Evolutionary conservation across 2,888 invertebrate species (phyloP), one percentile per base, ranked within the genome.

Genomic region (Lasioglossum pauxillum): DNA sequence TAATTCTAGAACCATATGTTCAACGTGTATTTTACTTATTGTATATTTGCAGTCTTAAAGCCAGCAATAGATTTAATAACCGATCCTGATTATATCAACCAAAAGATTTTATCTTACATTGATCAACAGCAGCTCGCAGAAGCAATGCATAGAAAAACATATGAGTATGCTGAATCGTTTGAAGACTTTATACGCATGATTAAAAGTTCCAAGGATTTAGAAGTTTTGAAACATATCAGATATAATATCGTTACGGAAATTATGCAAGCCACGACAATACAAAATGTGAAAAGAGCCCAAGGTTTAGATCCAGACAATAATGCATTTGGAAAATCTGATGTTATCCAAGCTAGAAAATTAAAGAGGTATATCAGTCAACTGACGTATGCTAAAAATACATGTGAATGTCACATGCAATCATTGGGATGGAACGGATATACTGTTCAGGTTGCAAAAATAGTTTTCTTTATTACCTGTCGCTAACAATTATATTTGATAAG

Each of bases 191-290:
- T 98, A 86, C 97, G 97, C 89, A 97, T 98, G 93, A 98, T 99
- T 80, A 97, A 97, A 91, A 97, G 96, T 92, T 98, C 98, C 88
- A 97, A 97, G 90, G 98, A 98, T 95, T 95, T 98, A 85, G 98
- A 98, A 94, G 97, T 98, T 90, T 96, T 99, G 71, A 98, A 98
- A 94, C 97, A 98, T 93, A 97, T 98, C 94, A 97, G 98, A 89
- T 98, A 97, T 92, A 98, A 98, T 92, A 98, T 99, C 90, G 98
- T 98, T 8, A 98, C 98, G 72, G 98, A 98, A 96, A 97, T 99
- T 91, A 98, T 99, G 98, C 98, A 99, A 96, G 98, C 98, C 0
- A 98, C 98, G 27, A 98, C 98, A 1, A 96, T 98, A 89, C 98
- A 98, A 95, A 98, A 98, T 94, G 96, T 98, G 85, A 98, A 98